Percentiles rank a stretch among this genome's conserved stretches.
phyloP scores from a whole-genome alignment of 2,797 vertebrate genomes.

The Enteromius anoplus region DNA sequence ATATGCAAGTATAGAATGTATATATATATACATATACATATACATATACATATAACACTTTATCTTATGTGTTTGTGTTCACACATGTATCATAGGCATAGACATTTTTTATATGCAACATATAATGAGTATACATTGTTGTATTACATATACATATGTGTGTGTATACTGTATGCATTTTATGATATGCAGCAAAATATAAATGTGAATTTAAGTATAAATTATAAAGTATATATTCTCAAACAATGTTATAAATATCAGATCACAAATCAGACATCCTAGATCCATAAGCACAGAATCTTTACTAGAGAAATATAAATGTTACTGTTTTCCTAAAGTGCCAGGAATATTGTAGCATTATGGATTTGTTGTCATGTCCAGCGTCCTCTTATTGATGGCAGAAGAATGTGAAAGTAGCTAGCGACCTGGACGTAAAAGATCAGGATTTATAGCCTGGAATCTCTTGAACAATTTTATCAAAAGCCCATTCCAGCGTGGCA shows the following conservation, averaged over 20 bases:
- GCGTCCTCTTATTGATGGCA: constrained; percentile 93
- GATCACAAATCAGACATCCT: background rate
- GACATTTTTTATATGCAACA: background rate
- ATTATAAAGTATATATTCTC: background rate
- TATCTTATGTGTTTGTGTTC: too few species aligned
- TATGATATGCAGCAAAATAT: too few species aligned
- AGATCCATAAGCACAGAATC: constrained; percentile 59
- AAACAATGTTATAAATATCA: constrained; percentile 15
- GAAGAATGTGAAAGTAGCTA: constrained; percentile 96
- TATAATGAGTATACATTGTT: too few species aligned
- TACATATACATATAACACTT: too few species aligned
- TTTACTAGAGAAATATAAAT: constrained; percentile 79
- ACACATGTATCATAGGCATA: background rate
- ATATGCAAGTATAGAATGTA: too few species aligned
- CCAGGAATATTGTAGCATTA: constrained; percentile 88
- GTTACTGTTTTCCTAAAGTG: constrained; percentile 85
- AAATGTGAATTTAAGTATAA: too few species aligned
- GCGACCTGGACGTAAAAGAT: constrained; percentile 95
- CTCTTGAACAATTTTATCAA: constrained; percentile 99
- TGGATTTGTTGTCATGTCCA: constrained; percentile 93
- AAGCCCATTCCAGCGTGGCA: constrained; percentile 99
- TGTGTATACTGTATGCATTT: too few species aligned
- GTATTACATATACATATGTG: too few species aligned
- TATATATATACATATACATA: too few species aligned
- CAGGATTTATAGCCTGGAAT: constrained; percentile 99